phyloP scores from a whole-genome alignment of 1,140 invertebrate species.

The Daktulosphaira vitifoliae region DNA sequence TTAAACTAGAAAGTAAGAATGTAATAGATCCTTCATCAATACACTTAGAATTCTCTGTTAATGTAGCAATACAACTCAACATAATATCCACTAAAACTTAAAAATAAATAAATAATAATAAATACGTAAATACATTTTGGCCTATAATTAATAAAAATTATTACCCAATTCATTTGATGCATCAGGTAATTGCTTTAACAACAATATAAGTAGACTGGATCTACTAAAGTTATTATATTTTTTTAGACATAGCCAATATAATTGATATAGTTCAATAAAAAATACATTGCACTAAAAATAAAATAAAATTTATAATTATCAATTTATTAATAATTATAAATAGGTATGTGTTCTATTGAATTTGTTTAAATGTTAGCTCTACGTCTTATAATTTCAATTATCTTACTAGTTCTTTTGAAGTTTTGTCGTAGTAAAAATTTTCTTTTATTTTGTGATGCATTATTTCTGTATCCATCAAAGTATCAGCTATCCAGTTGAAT shows the following conservation, averaged over 20 bases:
- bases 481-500: conserved; percentile 2
- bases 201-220: not conserved
- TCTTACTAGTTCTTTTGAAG: conserved; percentile 4
- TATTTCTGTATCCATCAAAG: not conserved
- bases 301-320: not conserved
- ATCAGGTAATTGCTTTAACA: conserved; percentile 1
- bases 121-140: not conserved
- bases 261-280: conserved; percentile 18
- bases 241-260: conserved; percentile 26
- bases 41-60: conserved; percentile 13
- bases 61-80: conserved; percentile 4
- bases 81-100: conserved; percentile 9
- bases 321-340: too few species aligned
- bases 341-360: too few species aligned
- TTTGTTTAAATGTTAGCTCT: too few species aligned
- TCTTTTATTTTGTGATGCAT: conserved; percentile 7
- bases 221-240: conserved; percentile 21
- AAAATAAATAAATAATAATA: conserved; percentile 1
- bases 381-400: too few species aligned
- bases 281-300: conserved; percentile 7
- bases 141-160: not conserved
- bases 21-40: not conserved
- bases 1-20: conserved; percentile 8
- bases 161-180: conserved; percentile 19
- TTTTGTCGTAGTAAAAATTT: conserved; percentile 19